Base-by-base conservation (phyloP, 2,113 vertebrate genomes). In the Eclectus roratus region DNA sequence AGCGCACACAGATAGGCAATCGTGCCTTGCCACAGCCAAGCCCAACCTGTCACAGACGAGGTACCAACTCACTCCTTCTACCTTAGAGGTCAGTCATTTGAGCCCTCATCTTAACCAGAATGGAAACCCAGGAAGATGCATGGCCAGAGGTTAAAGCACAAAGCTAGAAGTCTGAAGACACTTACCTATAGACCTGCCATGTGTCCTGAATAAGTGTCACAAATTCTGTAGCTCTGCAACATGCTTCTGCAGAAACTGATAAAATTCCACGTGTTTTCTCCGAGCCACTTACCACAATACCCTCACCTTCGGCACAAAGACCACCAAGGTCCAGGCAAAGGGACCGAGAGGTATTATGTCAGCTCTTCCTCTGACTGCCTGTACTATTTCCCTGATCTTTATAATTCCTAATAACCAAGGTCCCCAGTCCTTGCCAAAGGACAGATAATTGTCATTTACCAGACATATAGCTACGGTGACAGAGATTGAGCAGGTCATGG, bases 321-420 rank as follows among this genome's bases (percentile, higher is more conserved):
- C 29, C 90, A 74, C 23, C 0, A 0, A 72, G 85, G 55, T 80
- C 31, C 61, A 64, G 61, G 85, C 8, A 6, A 78, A 35, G 19
- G 74, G 52, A 49, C 17, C 18, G 0, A 35, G 65, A 96, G 72
- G 93, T 93, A 92, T 46, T 77, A 76, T 21, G 63, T 72, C 72
- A 49, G 65, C 69, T 84, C 69, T 88, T 53, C 69, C n/a, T 11
- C 56, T 33, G 69, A 10, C 81, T 69, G 49, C 47, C 50, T 50
- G 27, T 1, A n/a, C 56, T 46, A 86, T 56, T 84, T 85, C 92
- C 83, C 68, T 85, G 58, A 55, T 91, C 82, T 73, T 83, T 81
- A 21, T 71, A 90, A 80, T 88, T 93, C 82, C 80, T 88, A 95
- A 90, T 93, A 90, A 80, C 39, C 71, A 35, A 58, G 74, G 74